phyloP scores from a whole-genome alignment of 2,888 invertebrate genomes.

The Hirudinaria manillensis region DNA sequence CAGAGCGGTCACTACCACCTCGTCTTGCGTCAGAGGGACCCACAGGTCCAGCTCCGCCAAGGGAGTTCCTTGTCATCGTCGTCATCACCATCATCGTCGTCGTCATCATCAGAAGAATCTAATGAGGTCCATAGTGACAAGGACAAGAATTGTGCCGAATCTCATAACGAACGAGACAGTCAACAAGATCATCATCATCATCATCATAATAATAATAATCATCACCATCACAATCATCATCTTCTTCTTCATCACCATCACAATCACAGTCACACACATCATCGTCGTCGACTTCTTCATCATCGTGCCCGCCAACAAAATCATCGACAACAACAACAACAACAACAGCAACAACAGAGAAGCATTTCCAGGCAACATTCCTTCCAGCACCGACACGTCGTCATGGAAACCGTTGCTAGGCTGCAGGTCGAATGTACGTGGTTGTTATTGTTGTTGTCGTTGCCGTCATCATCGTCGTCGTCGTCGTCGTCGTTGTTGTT shows the following conservation, averaged over 20 bases:
- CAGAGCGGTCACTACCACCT: too few species aligned
- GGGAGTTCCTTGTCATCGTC: constrained; percentile 21
- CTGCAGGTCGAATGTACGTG: not conserved
- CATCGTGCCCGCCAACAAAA: constrained; percentile 1
- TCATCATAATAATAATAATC: not conserved
- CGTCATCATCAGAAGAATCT: constrained; percentile 23
- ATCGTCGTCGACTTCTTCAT: constrained; percentile 6
- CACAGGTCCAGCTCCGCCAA: too few species aligned
- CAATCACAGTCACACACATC: not conserved
- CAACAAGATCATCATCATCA: not conserved
- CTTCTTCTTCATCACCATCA: not conserved
- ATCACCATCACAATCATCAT: not conserved
- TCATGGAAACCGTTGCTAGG: constrained; percentile 13
- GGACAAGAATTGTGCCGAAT: too few species aligned
- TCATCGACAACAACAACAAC: constrained; percentile 6
- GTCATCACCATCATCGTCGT: constrained; percentile 24
- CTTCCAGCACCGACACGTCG: not conserved
- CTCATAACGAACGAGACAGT: not conserved
- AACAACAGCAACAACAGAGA: not conserved
- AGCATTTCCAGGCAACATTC: not conserved
- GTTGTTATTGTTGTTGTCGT: too few species aligned
- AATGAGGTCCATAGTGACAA: too few species aligned
- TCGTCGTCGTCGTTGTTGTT: too few species aligned
- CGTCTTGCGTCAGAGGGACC: too few species aligned
- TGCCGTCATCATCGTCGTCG: too few species aligned